Conservation (phyloP, 2,797 vertebrate species). For the Avahi laniger region DNA sequence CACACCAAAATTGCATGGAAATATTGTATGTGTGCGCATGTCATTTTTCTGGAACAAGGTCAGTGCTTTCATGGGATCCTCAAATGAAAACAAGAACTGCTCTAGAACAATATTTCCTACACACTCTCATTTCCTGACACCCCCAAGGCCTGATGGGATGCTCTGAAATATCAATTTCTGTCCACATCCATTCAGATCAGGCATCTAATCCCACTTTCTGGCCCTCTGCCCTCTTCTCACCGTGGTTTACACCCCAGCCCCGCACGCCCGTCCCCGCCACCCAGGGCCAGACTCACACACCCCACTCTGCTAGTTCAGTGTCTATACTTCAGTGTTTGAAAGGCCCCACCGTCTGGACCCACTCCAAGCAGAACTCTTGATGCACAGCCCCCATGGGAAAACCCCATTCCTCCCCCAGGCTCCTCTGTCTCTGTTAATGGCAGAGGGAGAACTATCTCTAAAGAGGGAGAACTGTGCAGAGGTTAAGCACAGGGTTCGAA, state of each 20-base stretch:
- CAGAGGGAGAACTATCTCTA: no score
- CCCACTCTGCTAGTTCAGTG: background rate
- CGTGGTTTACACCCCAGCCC: no score
- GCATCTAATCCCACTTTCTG: background rate
- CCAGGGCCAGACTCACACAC: background rate
- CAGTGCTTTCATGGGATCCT: background rate
- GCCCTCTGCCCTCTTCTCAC: background rate
- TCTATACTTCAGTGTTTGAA: background rate
- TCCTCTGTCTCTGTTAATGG: background rate
- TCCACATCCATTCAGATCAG: background rate
- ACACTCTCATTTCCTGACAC: background rate
- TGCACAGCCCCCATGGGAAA: background rate
- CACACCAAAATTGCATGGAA: background rate
- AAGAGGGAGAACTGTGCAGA: background rate
- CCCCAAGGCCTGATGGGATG: background rate
- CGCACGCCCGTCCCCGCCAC: background rate
- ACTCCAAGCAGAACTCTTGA: background rate
- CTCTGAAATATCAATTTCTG: background rate
- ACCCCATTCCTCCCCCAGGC: background rate
- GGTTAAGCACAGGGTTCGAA: background rate
- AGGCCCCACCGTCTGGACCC: background rate
- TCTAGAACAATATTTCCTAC: background rate
- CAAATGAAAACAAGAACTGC: background rate
- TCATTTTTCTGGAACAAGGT: background rate
- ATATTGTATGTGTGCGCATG: fast-evolving